These are phyloP conservation scores for Gnatocerus cornutus DNA, from an alignment of 2,888 invertebrate species.

Conservation along the genomic window DNA sequence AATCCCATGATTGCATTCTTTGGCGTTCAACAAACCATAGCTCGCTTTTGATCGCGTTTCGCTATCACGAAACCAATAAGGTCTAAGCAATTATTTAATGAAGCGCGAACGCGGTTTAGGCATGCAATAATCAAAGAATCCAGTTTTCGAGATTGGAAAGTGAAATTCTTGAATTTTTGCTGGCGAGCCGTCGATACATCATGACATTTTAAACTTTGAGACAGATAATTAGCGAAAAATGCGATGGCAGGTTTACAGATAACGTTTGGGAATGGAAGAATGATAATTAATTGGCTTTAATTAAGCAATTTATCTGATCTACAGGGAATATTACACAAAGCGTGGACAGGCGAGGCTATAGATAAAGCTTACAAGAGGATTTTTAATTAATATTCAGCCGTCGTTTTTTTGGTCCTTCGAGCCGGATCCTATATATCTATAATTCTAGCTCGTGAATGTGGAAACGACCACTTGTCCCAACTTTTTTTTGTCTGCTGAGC, in stretches of 20 bases:
- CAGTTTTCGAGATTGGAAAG: background rate
- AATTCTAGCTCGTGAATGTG: background rate
- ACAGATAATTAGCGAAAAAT: slow-evolving; percentile 23
- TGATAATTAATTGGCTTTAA: slow-evolving; percentile 18
- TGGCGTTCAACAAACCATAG: slow-evolving; percentile 10
- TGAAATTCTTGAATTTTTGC: slow-evolving; percentile 17
- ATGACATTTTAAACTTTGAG: slow-evolving; percentile 26
- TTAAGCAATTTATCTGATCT: slow-evolving; percentile 20
- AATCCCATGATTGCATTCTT: slow-evolving; percentile 8
- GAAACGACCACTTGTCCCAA: background rate
- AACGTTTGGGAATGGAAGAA: slow-evolving; percentile 1
- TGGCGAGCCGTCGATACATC: slow-evolving; percentile 18
- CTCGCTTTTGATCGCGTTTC: too few species aligned
- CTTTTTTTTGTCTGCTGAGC: background rate
- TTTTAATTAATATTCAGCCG: background rate
- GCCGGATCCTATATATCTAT: slow-evolving; percentile 1
- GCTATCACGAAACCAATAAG: too few species aligned
- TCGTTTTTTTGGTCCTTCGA: background rate
- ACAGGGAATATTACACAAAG: slow-evolving; percentile 1
- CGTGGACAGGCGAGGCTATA: background rate
- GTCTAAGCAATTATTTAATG: too few species aligned
- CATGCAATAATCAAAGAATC: background rate
- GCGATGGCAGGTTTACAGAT: slow-evolving; percentile 4
- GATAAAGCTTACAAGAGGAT: background rate
- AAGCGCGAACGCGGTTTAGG: too few species aligned